A percentile compares a stretch with the other conserved stretches of the same genome.
Evolutionary conservation across 2,797 vertebrate species (phyloP).

Genomic region (Falco concolor): DNA sequence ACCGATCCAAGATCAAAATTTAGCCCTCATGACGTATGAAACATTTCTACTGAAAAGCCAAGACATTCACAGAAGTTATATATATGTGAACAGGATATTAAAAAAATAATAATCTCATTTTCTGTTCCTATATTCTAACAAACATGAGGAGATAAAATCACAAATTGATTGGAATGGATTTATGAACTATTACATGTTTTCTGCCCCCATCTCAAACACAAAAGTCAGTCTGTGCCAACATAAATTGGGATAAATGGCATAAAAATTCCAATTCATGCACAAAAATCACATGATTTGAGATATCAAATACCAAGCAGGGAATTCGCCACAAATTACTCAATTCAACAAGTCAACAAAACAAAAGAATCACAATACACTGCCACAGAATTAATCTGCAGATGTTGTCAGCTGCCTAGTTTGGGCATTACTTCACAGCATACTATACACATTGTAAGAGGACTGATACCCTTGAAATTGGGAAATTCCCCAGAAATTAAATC

Average conservation of each 20-base stretch:
- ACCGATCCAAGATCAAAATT: background rate
- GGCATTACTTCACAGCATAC: background rate
- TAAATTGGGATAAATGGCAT: background rate
- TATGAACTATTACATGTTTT: background rate
- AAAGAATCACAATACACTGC: background rate
- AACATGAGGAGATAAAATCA: background rate
- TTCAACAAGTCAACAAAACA: background rate
- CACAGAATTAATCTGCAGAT: background rate
- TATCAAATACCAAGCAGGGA: background rate
- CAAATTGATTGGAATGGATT: background rate
- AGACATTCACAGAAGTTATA: background rate
- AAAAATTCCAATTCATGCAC: background rate
- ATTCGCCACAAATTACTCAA: background rate
- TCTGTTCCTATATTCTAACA: background rate
- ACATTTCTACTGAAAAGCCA: background rate
- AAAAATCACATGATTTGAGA: background rate
- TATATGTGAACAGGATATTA: background rate
- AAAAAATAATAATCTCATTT: background rate
- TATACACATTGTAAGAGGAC: fast-evolving
- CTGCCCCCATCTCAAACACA: background rate
- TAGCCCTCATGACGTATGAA: background rate
- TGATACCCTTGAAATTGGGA: background rate
- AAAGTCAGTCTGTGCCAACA: background rate
- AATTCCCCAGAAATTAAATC: background rate
- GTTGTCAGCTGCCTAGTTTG: background rate